Percentiles rank a stretch among this genome's conserved stretches.
Evolutionary conservation across 1,140 invertebrate species (phyloP).

Genomic region (Lineus longissimus): DNA sequence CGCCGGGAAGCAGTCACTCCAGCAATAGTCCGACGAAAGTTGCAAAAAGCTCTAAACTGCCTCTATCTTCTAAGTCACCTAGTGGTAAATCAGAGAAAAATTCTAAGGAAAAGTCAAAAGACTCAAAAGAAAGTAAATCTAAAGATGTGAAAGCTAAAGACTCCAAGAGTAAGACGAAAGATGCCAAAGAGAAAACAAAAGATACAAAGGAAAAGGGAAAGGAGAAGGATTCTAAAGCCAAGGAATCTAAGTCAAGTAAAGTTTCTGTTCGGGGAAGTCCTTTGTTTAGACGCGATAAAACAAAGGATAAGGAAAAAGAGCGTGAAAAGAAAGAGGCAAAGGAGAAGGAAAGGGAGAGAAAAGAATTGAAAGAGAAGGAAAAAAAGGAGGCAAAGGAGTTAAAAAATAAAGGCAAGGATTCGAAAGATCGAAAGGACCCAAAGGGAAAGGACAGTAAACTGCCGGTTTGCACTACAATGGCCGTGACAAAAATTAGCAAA

Average conservation of each 20-base stretch:
- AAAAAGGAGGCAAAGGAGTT: constrained; percentile 2
- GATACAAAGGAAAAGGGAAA: neutral
- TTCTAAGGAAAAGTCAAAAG: neutral
- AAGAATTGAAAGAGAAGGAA: neutral
- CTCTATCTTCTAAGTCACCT: neutral
- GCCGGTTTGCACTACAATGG: neutral
- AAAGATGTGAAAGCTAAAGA: constrained; percentile 2
- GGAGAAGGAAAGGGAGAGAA: neutral
- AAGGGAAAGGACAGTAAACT: constrained; percentile 2
- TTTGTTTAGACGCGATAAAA: neutral
- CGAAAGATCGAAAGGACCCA: neutral
- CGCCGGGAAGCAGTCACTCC: neutral
- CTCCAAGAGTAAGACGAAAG: constrained; percentile 1
- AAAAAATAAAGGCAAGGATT: constrained; percentile 1
- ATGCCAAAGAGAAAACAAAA: neutral
- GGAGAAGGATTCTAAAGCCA: constrained; percentile 7
- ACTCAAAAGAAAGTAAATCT: neutral
- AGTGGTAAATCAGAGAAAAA: neutral
- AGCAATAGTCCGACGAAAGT: neutral
- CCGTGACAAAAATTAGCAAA: constrained; percentile 20
- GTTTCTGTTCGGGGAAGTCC: constrained; percentile 6
- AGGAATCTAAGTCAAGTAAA: neutral
- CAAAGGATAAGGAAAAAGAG: constrained; percentile 1
- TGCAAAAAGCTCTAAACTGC: neutral
- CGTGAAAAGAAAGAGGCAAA: neutral